Base-by-base conservation (phyloP, 2,797 vertebrate genomes). In the Erpetoichthys calabaricus region DNA sequence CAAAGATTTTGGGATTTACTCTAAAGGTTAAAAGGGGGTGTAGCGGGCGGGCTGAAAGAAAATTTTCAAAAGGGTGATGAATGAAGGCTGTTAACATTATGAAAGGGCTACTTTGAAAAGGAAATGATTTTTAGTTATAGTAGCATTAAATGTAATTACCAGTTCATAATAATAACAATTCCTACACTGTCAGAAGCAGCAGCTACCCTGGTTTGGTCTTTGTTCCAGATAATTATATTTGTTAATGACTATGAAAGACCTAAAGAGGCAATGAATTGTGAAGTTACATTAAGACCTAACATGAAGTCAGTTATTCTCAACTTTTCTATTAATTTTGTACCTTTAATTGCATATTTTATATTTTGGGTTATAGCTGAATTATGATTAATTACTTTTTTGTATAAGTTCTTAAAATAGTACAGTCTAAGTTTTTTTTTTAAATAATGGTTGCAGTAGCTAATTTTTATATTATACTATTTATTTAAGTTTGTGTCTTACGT, bases 201-300 rank as follows among this genome's bases (percentile, higher is more conserved):
- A 54, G 58, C 75, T 63, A 63, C 65, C 72, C 65, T 64, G 63
- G 59, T 63, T 53, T 60, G 63, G 62, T 64, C 69, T 78, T 79
- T 80, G 73, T 82, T 72, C 68, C 57, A 57, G n/a, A 59, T 81
- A 75, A 82, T 79, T 81, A 72, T 75, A 71, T 76, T 76, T 82
- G 75, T 73, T 73, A 64, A 50, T 65, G 73, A 79, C 78, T 53
- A 67, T 63, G 63, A 72, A 72, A 66, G 72, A 66, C 67, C 68
- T 55, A 71, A 52, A 53, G 56, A 65, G 67, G 63, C 70, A 68
- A 59, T 63, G 70, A 71, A 70, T 76, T 73, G 75, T 60, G 57
- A 73, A 72, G 63, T 73, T 74, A 72, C 53, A 44, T 54, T 54
- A 54, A 54, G 41, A 54, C 53, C 42, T 54, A 54, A 54, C 42